Conservation (phyloP, 1,140 invertebrate genomes). For the Drosophila repletoides region DNA sequence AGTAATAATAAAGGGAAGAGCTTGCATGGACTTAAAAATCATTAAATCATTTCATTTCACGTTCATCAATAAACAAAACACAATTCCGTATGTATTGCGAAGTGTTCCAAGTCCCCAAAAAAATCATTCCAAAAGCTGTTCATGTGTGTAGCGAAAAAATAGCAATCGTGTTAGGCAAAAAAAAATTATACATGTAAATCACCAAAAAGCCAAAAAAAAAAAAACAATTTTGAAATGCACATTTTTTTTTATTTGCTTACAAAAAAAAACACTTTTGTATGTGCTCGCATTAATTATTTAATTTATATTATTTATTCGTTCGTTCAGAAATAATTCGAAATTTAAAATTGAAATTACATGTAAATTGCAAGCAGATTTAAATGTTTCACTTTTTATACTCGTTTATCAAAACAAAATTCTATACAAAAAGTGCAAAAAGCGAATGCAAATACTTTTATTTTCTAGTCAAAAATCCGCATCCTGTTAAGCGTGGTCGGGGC, state of each 20-base stretch:
- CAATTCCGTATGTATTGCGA: neutral
- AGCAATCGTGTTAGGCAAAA: neutral
- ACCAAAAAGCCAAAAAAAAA: too few species aligned
- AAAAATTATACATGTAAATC: neutral
- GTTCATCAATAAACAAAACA: neutral
- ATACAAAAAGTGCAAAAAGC: slow-evolving; percentile 24
- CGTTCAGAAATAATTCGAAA: neutral
- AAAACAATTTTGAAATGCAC: too few species aligned
- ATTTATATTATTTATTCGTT: slow-evolving; percentile 19
- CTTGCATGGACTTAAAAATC: too few species aligned
- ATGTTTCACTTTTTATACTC: slow-evolving; percentile 8
- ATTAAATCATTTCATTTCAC: neutral
- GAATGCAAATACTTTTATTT: slow-evolving; percentile 65
- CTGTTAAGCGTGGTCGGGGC: slow-evolving; percentile 84
- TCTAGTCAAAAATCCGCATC: slow-evolving; percentile 81
- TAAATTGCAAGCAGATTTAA: slow-evolving; percentile 14
- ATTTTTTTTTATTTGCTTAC: slow-evolving; percentile 14
- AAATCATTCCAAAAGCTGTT: neutral
- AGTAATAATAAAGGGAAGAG: too few species aligned
- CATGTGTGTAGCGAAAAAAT: slow-evolving; percentile 7
- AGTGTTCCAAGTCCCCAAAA: neutral
- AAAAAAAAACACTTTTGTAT: slow-evolving; percentile 7
- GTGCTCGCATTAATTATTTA: slow-evolving; percentile 10
- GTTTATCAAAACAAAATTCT: neutral
- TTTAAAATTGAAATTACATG: neutral